Evolutionary conservation across 2,888 invertebrate genomes (phyloP).

Genomic region (Trachelus troglodyta): DNA sequence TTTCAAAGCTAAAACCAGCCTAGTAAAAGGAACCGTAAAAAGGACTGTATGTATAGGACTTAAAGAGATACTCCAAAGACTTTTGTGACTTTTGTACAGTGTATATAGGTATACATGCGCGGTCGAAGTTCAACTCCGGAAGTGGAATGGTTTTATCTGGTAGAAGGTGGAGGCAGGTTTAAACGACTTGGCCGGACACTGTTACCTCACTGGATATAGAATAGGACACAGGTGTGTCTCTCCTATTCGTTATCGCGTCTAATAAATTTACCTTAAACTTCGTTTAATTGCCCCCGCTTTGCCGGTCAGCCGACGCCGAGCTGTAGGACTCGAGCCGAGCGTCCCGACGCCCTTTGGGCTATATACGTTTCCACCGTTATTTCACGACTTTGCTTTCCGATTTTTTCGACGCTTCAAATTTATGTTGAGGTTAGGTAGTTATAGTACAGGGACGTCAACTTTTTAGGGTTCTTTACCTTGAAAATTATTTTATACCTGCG

Average conservation of each 20-base stretch:
- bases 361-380: background rate
- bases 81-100: background rate
- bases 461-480: background rate
- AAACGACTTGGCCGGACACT: conserved; percentile 2
- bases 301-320: conserved; percentile 8
- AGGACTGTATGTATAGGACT: background rate
- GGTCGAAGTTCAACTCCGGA: conserved; percentile 14
- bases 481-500: background rate
- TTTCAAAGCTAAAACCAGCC: background rate
- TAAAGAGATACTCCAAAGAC: background rate
- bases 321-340: background rate
- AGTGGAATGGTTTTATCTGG: conserved; percentile 23
- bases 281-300: conserved; percentile 23
- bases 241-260: conserved; percentile 56
- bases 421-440: background rate
- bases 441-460: background rate
- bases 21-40: background rate
- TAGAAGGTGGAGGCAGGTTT: background rate
- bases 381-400: background rate
- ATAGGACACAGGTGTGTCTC: conserved; percentile 49
- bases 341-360: conserved; percentile 13
- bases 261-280: conserved; percentile 51
- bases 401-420: background rate
- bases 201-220: background rate
- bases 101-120: background rate